phyloP scores from a whole-genome alignment of 2,113 vertebrate species.

The Myxocyprinus asiaticus region DNA sequence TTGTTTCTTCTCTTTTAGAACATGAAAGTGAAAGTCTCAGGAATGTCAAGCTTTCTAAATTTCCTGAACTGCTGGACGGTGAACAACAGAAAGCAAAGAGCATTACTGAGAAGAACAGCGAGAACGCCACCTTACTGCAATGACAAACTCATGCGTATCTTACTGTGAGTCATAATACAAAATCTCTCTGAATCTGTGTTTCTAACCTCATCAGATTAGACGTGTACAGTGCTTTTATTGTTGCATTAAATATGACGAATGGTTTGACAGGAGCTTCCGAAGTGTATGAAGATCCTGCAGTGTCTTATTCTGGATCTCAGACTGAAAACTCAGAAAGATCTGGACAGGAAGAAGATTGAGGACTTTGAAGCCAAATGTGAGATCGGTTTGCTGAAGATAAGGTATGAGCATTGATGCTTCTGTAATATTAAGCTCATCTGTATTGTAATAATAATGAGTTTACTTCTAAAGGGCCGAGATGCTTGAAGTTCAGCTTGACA shows the following conservation, averaged over 20 bases:
- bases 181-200: neutral
- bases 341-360: constrained; percentile 79
- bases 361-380: constrained; percentile 85
- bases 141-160: constrained; percentile 75
- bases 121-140: constrained; percentile 74
- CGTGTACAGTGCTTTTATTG: no score
- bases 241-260: neutral
- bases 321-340: constrained; percentile 77
- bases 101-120: constrained; percentile 65
- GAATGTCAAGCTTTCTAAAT: constrained; percentile 71
- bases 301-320: constrained; percentile 78
- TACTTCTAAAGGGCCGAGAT: constrained; percentile 76
- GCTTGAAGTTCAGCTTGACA: constrained; percentile 80
- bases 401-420: constrained; percentile 60
- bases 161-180: constrained; percentile 58
- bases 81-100: constrained; percentile 75
- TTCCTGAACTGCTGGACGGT: constrained; percentile 70
- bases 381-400: constrained; percentile 82
- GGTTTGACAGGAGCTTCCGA: constrained; percentile 73
- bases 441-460: neutral
- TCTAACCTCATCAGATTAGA: no score
- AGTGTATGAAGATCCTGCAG: constrained; percentile 79
- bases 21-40: constrained; percentile 75
- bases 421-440: neutral
- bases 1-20: constrained; percentile 65